Conservation (phyloP, 2,797 vertebrate species). For the Tapirus indicus region DNA sequence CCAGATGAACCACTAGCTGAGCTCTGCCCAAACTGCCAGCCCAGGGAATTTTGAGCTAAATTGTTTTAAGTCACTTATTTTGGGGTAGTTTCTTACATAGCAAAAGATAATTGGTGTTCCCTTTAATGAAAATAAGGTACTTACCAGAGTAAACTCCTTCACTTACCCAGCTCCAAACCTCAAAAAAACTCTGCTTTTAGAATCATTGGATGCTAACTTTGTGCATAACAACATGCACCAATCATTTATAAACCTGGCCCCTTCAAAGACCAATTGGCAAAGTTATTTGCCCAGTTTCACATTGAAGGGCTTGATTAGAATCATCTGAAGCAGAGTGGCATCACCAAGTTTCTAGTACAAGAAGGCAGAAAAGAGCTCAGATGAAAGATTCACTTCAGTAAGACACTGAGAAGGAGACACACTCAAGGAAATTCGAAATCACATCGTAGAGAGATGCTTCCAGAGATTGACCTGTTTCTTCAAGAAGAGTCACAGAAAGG, state of each 20-base stretch:
- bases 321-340: neutral
- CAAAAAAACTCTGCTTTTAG: neutral
- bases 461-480: neutral
- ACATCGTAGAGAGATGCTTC: neutral
- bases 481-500: neutral
- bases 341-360: neutral
- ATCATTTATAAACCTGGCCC: neutral
- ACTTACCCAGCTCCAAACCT: neutral
- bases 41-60: constrained; percentile 15
- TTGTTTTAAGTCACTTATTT: constrained; percentile 24
- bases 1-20: neutral
- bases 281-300: neutral
- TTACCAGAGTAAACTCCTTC: neutral
- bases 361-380: neutral
- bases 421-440: neutral
- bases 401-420: neutral
- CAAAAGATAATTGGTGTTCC: neutral
- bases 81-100: neutral
- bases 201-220: neutral
- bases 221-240: neutral
- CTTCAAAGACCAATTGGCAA: neutral
- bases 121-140: neutral
- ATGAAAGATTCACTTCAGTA: neutral
- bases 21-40: neutral
- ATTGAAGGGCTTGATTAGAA: neutral